These are phyloP conservation scores for Muscicapa comitata DNA, from an alignment of 2,797 vertebrate species.

Conservation along the genomic window DNA sequence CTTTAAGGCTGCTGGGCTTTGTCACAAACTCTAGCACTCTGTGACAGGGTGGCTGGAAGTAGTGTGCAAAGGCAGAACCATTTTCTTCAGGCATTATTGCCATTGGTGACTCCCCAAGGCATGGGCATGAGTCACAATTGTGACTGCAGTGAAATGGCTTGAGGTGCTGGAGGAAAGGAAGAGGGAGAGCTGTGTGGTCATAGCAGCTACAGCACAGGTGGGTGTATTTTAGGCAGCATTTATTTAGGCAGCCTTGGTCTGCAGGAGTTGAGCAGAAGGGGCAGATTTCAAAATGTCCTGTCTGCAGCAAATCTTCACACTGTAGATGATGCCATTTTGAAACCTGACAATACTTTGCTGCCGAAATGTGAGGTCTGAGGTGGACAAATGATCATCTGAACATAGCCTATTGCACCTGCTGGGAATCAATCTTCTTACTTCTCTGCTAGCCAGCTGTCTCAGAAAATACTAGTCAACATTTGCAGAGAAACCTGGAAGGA, in stretches of 20 bases:
- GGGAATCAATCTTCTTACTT: background rate
- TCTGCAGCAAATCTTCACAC: background rate
- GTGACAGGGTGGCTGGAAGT: rapidly evolving
- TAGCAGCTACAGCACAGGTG: background rate
- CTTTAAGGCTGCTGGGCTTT: background rate
- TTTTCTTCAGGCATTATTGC: background rate
- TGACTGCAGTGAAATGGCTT: background rate
- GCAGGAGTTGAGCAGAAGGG: background rate
- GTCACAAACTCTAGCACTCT: background rate
- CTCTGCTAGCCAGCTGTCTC: background rate
- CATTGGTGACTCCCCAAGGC: background rate
- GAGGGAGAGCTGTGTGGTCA: background rate
- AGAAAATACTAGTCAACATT: background rate
- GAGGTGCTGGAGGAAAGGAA: background rate
- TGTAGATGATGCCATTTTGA: background rate
- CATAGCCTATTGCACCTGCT: background rate
- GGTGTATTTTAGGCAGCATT: background rate
- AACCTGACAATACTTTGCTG: background rate
- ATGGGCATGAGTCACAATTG: background rate
- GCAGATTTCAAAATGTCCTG: background rate
- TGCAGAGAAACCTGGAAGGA: background rate
- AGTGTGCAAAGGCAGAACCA: background rate
- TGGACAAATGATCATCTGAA: background rate
- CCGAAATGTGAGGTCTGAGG: background rate
- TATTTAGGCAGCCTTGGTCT: background rate